Percentiles rank a stretch among this genome's conserved stretches.
These are phyloP conservation scores for Ctenomys sociabilis DNA, from an alignment of 2,113 vertebrate genomes.

Conservation along the genomic window DNA sequence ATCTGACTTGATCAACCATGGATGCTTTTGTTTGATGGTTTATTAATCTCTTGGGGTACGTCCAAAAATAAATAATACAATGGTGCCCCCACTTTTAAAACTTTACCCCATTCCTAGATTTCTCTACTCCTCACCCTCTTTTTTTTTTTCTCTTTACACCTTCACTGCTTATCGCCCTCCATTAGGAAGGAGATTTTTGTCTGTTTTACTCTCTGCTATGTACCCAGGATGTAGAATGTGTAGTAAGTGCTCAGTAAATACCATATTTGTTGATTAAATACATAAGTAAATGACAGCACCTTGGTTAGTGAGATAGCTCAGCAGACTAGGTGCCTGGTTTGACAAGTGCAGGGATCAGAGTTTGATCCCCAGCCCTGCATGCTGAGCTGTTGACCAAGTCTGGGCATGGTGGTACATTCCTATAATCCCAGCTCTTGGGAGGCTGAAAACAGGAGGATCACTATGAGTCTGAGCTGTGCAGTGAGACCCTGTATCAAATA, in stretches of 20 bases:
- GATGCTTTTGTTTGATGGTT: not conserved
- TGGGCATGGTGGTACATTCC: too few relatives aligned
- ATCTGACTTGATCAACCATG: not conserved
- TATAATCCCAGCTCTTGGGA: too few relatives aligned
- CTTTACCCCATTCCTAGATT: not conserved
- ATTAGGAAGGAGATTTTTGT: not conserved
- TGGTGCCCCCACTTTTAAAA: not conserved
- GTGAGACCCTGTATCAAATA: too few relatives aligned
- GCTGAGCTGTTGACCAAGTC: too few relatives aligned
- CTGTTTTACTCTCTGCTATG: not conserved
- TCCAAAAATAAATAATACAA: not conserved
- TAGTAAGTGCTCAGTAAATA: slow-evolving; percentile 31
- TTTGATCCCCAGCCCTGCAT: too few relatives aligned
- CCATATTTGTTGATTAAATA: not conserved
- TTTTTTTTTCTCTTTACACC: slow-evolving; percentile 55
- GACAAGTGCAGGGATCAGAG: too few relatives aligned
- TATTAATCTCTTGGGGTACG: not conserved
- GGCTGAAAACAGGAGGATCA: too few relatives aligned
- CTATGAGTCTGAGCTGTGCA: too few relatives aligned
- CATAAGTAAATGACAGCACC: not conserved
- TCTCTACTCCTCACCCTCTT: not conserved
- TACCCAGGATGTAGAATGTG: slow-evolving; percentile 2
- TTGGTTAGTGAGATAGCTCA: too few relatives aligned
- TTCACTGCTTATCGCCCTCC: not conserved
- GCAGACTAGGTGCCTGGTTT: too few relatives aligned